Base-by-base conservation (phyloP, 2,113 vertebrate species). In the Centrocercus urophasianus region DNA sequence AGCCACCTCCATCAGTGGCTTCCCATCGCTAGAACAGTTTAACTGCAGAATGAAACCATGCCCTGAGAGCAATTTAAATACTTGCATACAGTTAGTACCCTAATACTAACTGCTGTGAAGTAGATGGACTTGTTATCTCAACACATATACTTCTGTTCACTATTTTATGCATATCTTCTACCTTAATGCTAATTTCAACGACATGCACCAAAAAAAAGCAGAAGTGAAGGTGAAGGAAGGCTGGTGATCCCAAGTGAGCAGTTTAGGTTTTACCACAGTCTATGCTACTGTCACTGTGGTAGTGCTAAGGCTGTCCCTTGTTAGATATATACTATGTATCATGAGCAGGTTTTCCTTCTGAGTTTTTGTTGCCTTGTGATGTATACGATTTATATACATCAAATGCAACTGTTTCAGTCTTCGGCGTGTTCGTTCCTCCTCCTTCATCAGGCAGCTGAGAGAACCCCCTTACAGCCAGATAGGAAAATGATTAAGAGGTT, bases 141-240 rank as follows among this genome's bases (percentile, higher is more conserved):
- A 77, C 30, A 78, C 27, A 48, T 0, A 0, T 14, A 83, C 11
- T 79, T 79, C 52, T 50, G 56, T 47, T 74, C 0, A 2, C 13
- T 59, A 20, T 59, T 86, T 79, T 50, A 91, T 60, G 50, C 38
- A 86, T 56, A 77, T 67, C 79, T 82, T 72, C 65, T 52, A 43
- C 34, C 42, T 89, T 57, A 76, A 76, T 20, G 30, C 6, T n/a
- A 10, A 86, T 75, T 78, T 88, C 52, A 81, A 60, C 10, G 22
- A 90, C 11, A 13, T 8, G 8, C 66, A 84, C 34, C 14, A 82
- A 74, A 85, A 63, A 60, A 63, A 60, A 30, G 38, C 79, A 96
- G 38, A 86, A 88, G 67, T 3, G 13, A 0, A 2, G 10, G 34
- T n/a, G 83, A 91, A 88, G 11, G 16, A 81, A 67, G 19, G 60